These are phyloP conservation scores for Sylvietta virens DNA, from an alignment of 2,113 vertebrate genomes.

Conservation along the genomic window DNA sequence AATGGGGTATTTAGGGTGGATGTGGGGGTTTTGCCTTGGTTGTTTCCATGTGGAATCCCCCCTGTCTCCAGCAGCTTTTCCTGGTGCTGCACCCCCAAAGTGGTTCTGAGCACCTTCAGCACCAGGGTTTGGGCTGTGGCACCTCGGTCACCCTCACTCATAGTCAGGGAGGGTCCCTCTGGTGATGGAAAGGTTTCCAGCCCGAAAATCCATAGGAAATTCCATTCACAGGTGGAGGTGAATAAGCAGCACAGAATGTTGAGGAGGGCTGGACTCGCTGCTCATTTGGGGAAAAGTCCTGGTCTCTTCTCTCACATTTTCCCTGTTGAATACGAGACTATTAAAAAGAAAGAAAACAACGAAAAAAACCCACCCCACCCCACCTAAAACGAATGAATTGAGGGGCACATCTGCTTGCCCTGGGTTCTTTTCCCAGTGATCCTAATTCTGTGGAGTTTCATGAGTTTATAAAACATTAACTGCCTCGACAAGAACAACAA, in stretches of 20 bases:
- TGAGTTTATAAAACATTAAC: conserved; percentile 14
- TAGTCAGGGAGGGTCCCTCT: not conserved
- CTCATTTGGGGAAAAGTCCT: not conserved
- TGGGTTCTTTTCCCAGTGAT: not conserved
- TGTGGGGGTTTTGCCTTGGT: rapidly evolving
- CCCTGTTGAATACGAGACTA: not conserved
- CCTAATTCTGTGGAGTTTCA: not conserved
- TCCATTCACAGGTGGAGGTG: rapidly evolving
- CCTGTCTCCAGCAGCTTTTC: not conserved
- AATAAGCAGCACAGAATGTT: rapidly evolving
- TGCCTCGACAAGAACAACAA: not conserved
- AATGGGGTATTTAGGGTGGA: rapidly evolving
- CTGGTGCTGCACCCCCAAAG: too few relatives aligned
- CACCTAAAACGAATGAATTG: not conserved
- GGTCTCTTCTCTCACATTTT: not conserved
- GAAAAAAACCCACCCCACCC: rapidly evolving
- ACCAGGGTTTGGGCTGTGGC: not conserved
- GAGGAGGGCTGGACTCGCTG: not conserved
- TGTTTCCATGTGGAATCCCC: rapidly evolving
- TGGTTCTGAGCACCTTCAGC: not conserved
- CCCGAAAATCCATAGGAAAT: rapidly evolving
- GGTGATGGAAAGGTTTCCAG: not conserved
- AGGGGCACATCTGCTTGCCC: not conserved
- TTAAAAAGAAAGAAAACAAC: not conserved
- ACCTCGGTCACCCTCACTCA: not conserved